phyloP scores from a whole-genome alignment of 2,113 vertebrate genomes.

The Aix galericulata region DNA sequence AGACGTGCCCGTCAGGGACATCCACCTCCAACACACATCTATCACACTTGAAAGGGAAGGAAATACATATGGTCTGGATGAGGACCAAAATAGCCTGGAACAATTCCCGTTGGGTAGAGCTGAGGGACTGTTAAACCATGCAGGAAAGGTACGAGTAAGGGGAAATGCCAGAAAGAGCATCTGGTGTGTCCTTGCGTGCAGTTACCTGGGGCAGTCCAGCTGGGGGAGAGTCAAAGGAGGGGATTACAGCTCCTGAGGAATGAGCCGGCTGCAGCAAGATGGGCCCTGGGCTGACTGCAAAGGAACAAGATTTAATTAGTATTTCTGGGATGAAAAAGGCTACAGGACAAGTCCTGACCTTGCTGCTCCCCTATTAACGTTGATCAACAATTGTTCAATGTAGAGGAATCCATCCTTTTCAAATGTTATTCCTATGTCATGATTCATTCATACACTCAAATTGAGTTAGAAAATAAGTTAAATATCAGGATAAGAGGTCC shows the following conservation, averaged over 20 bases:
- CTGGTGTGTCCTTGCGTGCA: accelerated
- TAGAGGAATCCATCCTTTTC: background rate
- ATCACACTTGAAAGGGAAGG: background rate
- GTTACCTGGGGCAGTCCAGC: background rate
- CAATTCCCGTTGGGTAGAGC: background rate
- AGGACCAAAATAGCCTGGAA: background rate
- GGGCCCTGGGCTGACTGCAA: background rate
- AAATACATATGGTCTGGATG: background rate
- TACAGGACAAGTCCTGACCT: background rate
- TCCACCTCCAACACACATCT: background rate
- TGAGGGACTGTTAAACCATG: accelerated
- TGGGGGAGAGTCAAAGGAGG: background rate
- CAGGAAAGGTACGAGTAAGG: background rate
- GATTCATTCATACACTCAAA: background rate
- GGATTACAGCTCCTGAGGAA: background rate
- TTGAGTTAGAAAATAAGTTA: background rate
- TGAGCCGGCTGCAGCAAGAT: background rate
- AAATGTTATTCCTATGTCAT: background rate
- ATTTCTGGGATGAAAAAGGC: background rate
- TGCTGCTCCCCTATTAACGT: background rate
- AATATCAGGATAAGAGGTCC: background rate
- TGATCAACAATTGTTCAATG: accelerated
- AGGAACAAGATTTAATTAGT: background rate
- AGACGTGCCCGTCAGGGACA: accelerated
- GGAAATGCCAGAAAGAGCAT: background rate